phyloP scores from a whole-genome alignment of 1,140 invertebrate species.

The Microplitis mediator region DNA sequence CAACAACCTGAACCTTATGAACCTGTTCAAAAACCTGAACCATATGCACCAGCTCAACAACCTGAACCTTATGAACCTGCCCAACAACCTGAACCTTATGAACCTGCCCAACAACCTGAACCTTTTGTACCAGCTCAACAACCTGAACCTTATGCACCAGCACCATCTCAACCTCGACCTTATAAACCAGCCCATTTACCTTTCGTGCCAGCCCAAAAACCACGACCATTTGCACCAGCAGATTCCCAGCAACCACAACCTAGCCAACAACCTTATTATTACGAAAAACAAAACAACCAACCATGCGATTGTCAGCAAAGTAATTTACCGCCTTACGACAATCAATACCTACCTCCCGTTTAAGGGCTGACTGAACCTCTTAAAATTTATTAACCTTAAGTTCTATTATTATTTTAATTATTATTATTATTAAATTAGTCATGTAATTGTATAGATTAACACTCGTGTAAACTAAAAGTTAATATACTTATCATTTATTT shows the following conservation, averaged over 20 bases:
- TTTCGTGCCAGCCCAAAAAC: background rate
- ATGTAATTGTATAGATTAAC: no score
- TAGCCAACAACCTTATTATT: background rate
- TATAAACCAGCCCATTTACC: background rate
- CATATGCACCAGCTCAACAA: background rate
- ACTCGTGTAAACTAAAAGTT: no score
- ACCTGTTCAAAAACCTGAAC: background rate
- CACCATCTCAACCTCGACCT: background rate
- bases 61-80: background rate
- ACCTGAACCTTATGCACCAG: background rate
- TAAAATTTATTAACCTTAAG: constrained; percentile 20
- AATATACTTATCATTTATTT: background rate
- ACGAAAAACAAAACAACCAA: constrained; percentile 20
- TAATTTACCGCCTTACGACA: constrained; percentile 40
- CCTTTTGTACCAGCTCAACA: constrained; percentile 1
- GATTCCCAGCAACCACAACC: background rate
- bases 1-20: background rate
- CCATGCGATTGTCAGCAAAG: constrained; percentile 51
- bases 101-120: background rate
- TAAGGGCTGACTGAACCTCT: constrained; percentile 40
- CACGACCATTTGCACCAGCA: background rate
- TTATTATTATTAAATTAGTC: background rate
- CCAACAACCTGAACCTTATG: background rate
- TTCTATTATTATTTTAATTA: background rate
- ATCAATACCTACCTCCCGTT: constrained; percentile 56